A percentile compares a stretch with the other conserved stretches of the same genome.
Conservation (phyloP, 2,113 vertebrate species). For the Gnathonemus echidnorhynchus region DNA sequence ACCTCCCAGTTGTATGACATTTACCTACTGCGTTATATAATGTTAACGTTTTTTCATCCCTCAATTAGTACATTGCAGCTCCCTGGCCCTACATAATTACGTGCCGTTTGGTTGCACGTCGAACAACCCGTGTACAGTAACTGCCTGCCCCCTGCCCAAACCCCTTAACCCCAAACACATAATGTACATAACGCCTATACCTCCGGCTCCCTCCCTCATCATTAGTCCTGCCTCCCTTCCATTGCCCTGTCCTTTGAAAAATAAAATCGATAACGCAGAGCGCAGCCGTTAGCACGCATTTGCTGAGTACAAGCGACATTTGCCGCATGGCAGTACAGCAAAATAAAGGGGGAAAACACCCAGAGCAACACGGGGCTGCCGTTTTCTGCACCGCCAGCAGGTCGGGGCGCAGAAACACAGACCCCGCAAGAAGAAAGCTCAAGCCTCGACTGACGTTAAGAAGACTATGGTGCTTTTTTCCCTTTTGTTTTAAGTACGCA, state of each 20-base stretch:
- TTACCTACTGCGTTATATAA: background rate
- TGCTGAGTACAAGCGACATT: background rate
- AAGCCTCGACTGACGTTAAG: background rate
- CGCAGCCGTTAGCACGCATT: background rate
- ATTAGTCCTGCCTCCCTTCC: background rate
- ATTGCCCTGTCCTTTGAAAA: slow-evolving; percentile 4
- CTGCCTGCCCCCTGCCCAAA: background rate
- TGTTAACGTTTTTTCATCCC: background rate
- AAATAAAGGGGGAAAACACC: background rate
- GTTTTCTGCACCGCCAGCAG: background rate
- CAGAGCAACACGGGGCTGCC: background rate
- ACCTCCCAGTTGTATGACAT: background rate
- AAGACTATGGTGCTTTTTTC: background rate
- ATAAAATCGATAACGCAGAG: slow-evolving; percentile 12
- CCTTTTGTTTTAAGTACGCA: background rate
- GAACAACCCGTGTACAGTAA: background rate
- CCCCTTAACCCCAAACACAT: background rate
- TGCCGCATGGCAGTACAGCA: slow-evolving; percentile 10
- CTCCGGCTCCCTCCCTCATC: background rate
- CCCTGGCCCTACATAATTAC: background rate
- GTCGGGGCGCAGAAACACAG: background rate
- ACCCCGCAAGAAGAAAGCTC: background rate
- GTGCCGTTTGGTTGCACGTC: background rate
- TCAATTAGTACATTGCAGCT: background rate
- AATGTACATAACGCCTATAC: background rate